Percentiles rank a stretch among this genome's conserved stretches.
Evolutionary conservation across 2,888 invertebrate species (phyloP).

Genomic region (Aporophyla lueneburgensis): DNA sequence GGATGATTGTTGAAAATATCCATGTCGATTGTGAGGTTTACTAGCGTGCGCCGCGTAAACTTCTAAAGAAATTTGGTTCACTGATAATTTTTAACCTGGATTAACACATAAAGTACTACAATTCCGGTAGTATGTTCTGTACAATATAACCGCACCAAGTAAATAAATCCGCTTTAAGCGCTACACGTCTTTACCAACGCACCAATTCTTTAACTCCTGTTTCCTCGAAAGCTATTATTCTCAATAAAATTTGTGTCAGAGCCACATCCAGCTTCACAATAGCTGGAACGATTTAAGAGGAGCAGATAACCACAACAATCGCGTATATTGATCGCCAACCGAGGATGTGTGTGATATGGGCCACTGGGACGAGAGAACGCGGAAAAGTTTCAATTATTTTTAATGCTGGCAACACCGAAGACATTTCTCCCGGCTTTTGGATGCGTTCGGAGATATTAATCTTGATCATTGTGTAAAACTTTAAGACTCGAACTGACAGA

Average conservation of each 20-base stretch:
- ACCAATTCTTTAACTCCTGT: slow-evolving; percentile 17
- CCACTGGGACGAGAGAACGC: slow-evolving; percentile 28
- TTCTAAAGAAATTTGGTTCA: too few relatives aligned
- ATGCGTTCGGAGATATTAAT: slow-evolving; percentile 4
- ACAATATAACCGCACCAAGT: background rate
- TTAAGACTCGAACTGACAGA: background rate
- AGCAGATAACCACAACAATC: slow-evolving; percentile 48
- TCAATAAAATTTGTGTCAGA: slow-evolving; percentile 43
- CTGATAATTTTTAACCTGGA: too few relatives aligned
- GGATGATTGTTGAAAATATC: too few relatives aligned
- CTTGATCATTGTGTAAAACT: background rate
- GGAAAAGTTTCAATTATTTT: slow-evolving; percentile 29
- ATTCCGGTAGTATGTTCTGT: too few relatives aligned
- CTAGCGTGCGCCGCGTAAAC: too few relatives aligned
- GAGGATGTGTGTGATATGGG: slow-evolving; percentile 37
- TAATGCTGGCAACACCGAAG: slow-evolving; percentile 1
- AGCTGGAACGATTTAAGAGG: slow-evolving; percentile 37
- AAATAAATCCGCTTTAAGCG: slow-evolving; percentile 12
- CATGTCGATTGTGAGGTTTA: too few relatives aligned
- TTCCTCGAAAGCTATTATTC: slow-evolving; percentile 27
- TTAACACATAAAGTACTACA: too few relatives aligned
- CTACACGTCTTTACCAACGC: slow-evolving; percentile 3
- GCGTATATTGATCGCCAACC: slow-evolving; percentile 34
- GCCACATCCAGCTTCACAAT: slow-evolving; percentile 33
- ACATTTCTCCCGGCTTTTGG: background rate